phyloP scores from a whole-genome alignment of 2,113 vertebrate species.

The Pholis gunnellus region DNA sequence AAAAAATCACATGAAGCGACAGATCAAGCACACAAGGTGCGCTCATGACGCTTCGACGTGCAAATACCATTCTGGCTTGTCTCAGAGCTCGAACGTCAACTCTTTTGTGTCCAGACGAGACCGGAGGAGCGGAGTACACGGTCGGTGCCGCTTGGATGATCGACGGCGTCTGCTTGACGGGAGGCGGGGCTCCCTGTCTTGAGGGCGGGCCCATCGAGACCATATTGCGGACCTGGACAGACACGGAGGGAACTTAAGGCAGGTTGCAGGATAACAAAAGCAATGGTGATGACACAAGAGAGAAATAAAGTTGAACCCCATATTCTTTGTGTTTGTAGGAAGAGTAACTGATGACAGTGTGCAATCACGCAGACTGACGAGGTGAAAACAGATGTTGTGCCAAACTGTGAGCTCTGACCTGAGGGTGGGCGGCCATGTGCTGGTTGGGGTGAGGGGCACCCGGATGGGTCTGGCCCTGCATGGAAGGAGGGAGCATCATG shows the following conservation, averaged over 20 bases:
- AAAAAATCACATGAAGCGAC: too few species aligned
- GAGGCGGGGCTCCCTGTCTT: constrained; percentile 64
- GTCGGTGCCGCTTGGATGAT: constrained; percentile 89
- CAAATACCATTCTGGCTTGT: constrained; percentile 83
- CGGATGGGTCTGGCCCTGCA: constrained; percentile 77
- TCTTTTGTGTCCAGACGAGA: constrained; percentile 66
- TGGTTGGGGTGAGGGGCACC: constrained; percentile 58
- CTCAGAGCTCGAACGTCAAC: constrained; percentile 79
- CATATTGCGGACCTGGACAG: constrained; percentile 77
- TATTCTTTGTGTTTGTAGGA: too few species aligned
- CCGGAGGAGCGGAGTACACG: constrained; percentile 84
- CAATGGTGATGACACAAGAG: background rate
- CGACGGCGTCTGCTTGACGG: constrained; percentile 81
- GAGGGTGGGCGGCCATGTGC: constrained; percentile 70
- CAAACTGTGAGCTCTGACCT: constrained; percentile 58
- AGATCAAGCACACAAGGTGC: background rate
- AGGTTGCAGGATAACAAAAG: background rate
- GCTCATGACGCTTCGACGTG: background rate
- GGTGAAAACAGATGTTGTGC: background rate
- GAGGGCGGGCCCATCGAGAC: constrained; percentile 69
- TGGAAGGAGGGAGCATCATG: constrained; percentile 88
- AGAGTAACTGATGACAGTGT: background rate
- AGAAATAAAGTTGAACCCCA: background rate
- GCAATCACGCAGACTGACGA: too few species aligned
- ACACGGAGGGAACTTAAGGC: background rate